A percentile compares a stretch with the other conserved stretches of the same genome.
phyloP scores from a whole-genome alignment of 2,113 vertebrate genomes.

The Bothrops jararaca region DNA sequence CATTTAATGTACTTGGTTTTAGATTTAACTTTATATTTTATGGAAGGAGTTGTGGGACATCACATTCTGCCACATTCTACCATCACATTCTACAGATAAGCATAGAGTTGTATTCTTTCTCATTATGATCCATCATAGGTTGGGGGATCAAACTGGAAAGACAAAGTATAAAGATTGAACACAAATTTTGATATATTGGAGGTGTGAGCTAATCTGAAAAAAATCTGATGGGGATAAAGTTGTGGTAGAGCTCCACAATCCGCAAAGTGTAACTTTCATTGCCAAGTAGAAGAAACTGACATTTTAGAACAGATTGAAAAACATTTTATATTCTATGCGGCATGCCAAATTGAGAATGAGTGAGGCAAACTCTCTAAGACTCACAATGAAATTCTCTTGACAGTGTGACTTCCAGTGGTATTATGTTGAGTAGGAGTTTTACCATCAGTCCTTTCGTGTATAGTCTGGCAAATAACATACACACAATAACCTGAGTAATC shows the following conservation, averaged over 20 bases:
- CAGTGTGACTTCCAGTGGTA: not conserved
- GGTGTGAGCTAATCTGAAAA: not conserved
- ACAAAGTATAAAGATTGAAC: not conserved
- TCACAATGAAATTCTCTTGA: not conserved
- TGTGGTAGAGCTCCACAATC: not conserved
- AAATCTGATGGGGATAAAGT: not conserved
- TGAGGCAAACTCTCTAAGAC: not conserved
- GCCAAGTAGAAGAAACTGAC: not conserved
- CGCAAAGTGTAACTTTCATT: not conserved
- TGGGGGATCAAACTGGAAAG: not conserved
- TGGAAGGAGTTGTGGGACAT: not conserved
- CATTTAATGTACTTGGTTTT: not conserved
- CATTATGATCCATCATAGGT: not conserved
- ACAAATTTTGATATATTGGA: not conserved
- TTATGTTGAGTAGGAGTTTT: not conserved
- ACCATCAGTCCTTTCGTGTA: not conserved
- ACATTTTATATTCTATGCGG: not conserved
- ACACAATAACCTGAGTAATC: not conserved
- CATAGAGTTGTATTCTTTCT: not conserved
- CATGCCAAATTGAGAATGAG: not conserved
- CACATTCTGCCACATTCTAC: too few relatives aligned
- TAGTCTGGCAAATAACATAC: not conserved
- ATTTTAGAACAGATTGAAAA: not conserved
- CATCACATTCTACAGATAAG: not conserved
- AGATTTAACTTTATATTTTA: not conserved